Evolutionary conservation across 2,113 vertebrate genomes (phyloP), one percentile per base, ranked within the genome.

Genomic region (Chlorodrepanis virens): DNA sequence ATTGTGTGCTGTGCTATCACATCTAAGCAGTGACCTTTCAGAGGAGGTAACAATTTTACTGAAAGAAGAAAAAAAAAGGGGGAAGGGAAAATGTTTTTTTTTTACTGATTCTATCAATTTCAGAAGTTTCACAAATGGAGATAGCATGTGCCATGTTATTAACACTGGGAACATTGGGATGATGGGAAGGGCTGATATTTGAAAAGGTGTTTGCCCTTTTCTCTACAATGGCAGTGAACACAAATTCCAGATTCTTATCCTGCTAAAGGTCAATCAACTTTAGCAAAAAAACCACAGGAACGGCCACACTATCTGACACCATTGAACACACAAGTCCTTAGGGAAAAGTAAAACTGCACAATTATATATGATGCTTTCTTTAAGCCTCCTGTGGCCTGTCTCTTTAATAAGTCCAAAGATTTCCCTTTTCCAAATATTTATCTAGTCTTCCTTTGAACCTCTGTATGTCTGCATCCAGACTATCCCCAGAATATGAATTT

Each of bases 11-110:
- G 17, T 72, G 50, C 50, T 92, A 35, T 93, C 83, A 74, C 29
- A 67, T 72, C 42, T 76, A 65, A 94, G n/a, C 57, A 59, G 31
- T 80, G 83, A 89, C 88, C 90, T 94, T 96, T 92, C 18, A 86
- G 37, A 92, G 23, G 14, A 90, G 23, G 31, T 81, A 90, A 59
- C 42, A 75, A n/a, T 90, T 74, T 70, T 54, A 50, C 67, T 3
- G 1, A 57, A 74, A 50, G 44, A 64, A 9, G 3, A 5, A 9
- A 35, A 35, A 72, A 53, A 29, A 19, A 14, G 17, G 16, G 22
- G 23, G 5, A 60, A 20, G 10, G 7, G 0, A 10, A 67, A 76
- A 42, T 27, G 1, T 9, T 5, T 0, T 29, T 29, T 6, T 1
- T n/a, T 78, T 88, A 65, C 64, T 53, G n/a, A 72, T 45, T 65